Base-by-base conservation (phyloP, 2,888 invertebrate species). In the Cryptus viduatorius region DNA sequence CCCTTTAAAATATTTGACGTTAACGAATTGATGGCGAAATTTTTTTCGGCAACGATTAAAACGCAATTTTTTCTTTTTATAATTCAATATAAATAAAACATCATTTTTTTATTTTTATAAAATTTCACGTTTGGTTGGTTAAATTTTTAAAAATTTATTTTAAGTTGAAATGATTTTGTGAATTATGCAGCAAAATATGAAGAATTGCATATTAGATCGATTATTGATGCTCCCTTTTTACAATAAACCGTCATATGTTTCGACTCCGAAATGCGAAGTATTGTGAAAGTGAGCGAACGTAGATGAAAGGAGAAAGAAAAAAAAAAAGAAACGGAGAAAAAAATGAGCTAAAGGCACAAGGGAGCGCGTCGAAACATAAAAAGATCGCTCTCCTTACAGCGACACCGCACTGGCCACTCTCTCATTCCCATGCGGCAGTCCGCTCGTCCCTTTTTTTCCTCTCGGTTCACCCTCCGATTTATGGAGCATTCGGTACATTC, bases 401-500 rank as follows among this genome's bases (percentile, higher is more conserved):
- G 84, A 88, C 87, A 80, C 72, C 68, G 79, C 71, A 76, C 64
- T 81, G 76, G 73, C 73, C 73, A 78, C 73, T 77, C 79, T 71
- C 56, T 31, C 79, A 37, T 42, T 64, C 69, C 69, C 69, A 73
- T 76, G 65, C 24, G 75, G 75, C 53, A 42, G 73, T 73, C 64
- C 64, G 48, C 73, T 71, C 53, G 65, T 59, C 50, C 73, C 73
- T 81, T 83, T 86, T 79, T 53, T 61, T 48, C 4, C 61, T 78
- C 76, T 73, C 82, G 78, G 82, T 79, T 82, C 84, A 80, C 86
- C 85, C 87, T 89, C 89, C 93, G 92, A 93, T 93, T 93, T 93
- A 93, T 93, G 92, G 92, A 89, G 90, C 92, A 91, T 92, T 92
- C 91, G 91, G 92, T 92, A 92, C 93, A 92, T 92, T 92, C 93